Percentiles rank a stretch among this genome's conserved stretches.
These are phyloP conservation scores for Sapayoa aenigma DNA, from an alignment of 2,113 vertebrate species.

Conservation along the genomic window DNA sequence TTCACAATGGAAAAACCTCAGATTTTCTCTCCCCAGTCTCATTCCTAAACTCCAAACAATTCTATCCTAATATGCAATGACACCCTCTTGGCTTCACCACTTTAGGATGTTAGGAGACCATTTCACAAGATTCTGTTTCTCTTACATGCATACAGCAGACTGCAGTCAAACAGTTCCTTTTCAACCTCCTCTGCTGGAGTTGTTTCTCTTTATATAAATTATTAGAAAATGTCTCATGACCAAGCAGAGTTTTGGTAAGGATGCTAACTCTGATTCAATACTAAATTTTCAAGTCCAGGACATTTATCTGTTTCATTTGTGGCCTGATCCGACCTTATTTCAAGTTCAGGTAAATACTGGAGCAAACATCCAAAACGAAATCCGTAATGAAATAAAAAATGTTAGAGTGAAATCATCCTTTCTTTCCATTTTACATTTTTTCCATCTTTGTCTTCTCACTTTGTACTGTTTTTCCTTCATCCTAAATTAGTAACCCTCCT, in stretches of 20 bases:
- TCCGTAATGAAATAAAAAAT: neutral
- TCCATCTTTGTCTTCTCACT: neutral
- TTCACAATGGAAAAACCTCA: accelerated
- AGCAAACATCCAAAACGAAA: neutral
- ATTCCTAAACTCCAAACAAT: neutral
- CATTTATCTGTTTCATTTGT: neutral
- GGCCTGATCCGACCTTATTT: neutral
- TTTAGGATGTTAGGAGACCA: neutral
- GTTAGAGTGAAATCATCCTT: neutral
- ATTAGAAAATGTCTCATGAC: neutral
- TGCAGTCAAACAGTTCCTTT: neutral
- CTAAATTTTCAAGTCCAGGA: neutral
- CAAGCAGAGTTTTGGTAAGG: neutral
- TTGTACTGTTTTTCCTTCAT: neutral
- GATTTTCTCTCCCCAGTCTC: neutral
- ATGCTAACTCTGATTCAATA: neutral
- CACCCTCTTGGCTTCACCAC: neutral
- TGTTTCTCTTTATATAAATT: neutral
- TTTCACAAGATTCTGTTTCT: neutral
- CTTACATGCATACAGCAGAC: neutral
- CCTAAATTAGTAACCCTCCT: neutral
- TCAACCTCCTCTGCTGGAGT: neutral
- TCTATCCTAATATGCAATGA: neutral
- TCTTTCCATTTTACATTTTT: neutral
- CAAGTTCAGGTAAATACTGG: neutral